Percentiles rank a stretch among this genome's conserved stretches.
These are phyloP conservation scores for Calephelis virginiensis DNA, from an alignment of 1,140 invertebrate species.

Conservation along the genomic window DNA sequence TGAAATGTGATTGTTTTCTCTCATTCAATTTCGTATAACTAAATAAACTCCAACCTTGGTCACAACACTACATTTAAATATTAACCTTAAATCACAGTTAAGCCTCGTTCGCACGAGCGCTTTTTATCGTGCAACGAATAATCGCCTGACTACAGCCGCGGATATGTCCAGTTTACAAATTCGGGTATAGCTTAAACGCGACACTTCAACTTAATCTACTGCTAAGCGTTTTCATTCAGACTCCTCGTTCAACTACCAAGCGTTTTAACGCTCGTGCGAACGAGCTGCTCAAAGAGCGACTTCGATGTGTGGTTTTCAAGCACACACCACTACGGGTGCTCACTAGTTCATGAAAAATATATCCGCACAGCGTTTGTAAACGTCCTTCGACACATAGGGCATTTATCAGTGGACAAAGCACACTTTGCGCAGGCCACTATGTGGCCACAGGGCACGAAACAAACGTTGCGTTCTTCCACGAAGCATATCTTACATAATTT, in stretches of 20 bases:
- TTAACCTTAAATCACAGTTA: constrained; percentile 14
- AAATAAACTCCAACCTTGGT: neutral
- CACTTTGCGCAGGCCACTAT: constrained; percentile 93
- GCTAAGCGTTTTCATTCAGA: constrained; percentile 14
- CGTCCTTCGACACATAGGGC: constrained; percentile 90
- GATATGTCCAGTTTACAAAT: constrained; percentile 5
- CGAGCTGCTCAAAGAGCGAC: constrained; percentile 12
- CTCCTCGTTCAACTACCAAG: constrained; percentile 12
- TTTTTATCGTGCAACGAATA: constrained; percentile 11
- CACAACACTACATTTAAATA: constrained; percentile 10
- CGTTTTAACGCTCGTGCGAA: constrained; percentile 14
- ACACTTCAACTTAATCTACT: constrained; percentile 4
- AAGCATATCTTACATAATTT: constrained; percentile 83
- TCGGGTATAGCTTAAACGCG: constrained; percentile 5
- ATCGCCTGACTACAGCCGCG: constrained; percentile 2
- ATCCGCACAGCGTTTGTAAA: constrained; percentile 71
- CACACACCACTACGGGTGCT: constrained; percentile 46
- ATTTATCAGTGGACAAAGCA: constrained; percentile 83
- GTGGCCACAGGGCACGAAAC: constrained; percentile 92
- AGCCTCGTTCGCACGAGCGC: constrained; percentile 13
- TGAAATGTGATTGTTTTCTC: neutral
- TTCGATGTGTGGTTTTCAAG: constrained; percentile 51
- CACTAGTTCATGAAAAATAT: constrained; percentile 68
- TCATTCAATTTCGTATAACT: neutral
- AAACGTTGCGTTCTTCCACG: constrained; percentile 88